Base-by-base conservation (phyloP, 2,888 invertebrate species). In the Euzetes globulus region DNA sequence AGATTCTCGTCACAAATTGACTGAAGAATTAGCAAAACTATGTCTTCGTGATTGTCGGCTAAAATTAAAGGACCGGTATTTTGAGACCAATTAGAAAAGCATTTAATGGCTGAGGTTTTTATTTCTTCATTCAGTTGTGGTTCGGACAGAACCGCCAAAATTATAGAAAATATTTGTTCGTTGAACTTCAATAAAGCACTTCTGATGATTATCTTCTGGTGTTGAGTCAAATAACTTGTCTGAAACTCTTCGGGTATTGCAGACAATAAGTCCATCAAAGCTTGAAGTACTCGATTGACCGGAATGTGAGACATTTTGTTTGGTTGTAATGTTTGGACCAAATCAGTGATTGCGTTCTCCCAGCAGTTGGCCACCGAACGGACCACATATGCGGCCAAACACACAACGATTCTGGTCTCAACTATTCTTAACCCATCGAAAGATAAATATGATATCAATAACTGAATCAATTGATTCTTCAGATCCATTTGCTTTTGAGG, bases 381-480 rank as follows among this genome's bases (percentile, higher is more conserved):
- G 11, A 92, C 88, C 72, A 93, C 88, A 80, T 89, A 91, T 55
- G 91, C 90, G 76, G 94, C 90, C 78, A 95, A 84, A 82, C 92
- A 89, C 79, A 94, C 90, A 82, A 94, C 94, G 75, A 95, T 85
- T 80, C 92, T 87, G 81, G 91, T 91, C 41, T 92, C 86, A 71
- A 94, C 90, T 80, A 94, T 87, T 84, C 50, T 27, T 15, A 60
- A 27, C 17, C 91, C 92, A 15, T 92, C 92, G 17, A 92, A 91
- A 81, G 87, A 87, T 22, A 90, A 88, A 82, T 90, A 91, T 78
- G 87, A 87, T 76, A 91, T 86, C 74, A 92, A 88, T 72, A 89
- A 87, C 81, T 91, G 88, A 17, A 95, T 83, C 76, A 94, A 86
- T 81, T 90, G 89, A 78, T 90, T 88, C 80, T 89, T 89, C 4